Conservation (phyloP, 2,888 invertebrate genomes). For the Cataglyphis rosenhaueri region DNA sequence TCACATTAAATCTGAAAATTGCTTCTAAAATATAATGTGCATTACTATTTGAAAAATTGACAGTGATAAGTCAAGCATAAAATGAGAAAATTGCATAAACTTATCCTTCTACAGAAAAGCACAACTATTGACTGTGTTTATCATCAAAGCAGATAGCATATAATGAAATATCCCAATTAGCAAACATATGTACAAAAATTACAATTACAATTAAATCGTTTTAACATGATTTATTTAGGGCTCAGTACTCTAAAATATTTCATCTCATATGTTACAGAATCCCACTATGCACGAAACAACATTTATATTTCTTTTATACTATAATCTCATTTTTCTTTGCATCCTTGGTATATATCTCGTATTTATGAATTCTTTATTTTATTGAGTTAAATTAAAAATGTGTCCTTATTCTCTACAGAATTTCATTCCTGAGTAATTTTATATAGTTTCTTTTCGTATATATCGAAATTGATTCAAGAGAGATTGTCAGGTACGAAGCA, state of each 20-base stretch:
- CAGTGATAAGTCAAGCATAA: slow-evolving; percentile 70
- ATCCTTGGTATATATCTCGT: slow-evolving; percentile 49
- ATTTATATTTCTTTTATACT: slow-evolving; percentile 55
- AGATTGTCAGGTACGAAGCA: slow-evolving; percentile 82
- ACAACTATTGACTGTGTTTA: slow-evolving; percentile 64
- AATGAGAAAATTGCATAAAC: slow-evolving; percentile 61
- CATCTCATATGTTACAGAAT: slow-evolving; percentile 24
- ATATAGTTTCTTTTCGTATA: slow-evolving; percentile 66
- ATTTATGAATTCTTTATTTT: slow-evolving; percentile 46
- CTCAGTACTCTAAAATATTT: slow-evolving; percentile 13
- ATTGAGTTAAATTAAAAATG: slow-evolving; percentile 57
- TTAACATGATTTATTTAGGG: not conserved
- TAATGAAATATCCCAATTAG: slow-evolving; percentile 33
- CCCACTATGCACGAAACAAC: slow-evolving; percentile 47
- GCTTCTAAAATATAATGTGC: slow-evolving; percentile 77
- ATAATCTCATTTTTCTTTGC: slow-evolving; percentile 46
- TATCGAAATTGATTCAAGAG: slow-evolving; percentile 77
- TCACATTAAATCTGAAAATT: slow-evolving; percentile 67
- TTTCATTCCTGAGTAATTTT: slow-evolving; percentile 81
- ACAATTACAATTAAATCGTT: slow-evolving; percentile 8
- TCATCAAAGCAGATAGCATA: slow-evolving; percentile 40
- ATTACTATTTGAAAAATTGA: slow-evolving; percentile 72
- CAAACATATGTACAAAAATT: slow-evolving; percentile 36
- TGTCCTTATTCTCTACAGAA: slow-evolving; percentile 71
- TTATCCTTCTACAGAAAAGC: slow-evolving; percentile 55